A percentile compares a stretch with the other conserved stretches of the same genome.
phyloP scores from a whole-genome alignment of 2,888 invertebrate species.

The Tetrapedia diversipes region DNA sequence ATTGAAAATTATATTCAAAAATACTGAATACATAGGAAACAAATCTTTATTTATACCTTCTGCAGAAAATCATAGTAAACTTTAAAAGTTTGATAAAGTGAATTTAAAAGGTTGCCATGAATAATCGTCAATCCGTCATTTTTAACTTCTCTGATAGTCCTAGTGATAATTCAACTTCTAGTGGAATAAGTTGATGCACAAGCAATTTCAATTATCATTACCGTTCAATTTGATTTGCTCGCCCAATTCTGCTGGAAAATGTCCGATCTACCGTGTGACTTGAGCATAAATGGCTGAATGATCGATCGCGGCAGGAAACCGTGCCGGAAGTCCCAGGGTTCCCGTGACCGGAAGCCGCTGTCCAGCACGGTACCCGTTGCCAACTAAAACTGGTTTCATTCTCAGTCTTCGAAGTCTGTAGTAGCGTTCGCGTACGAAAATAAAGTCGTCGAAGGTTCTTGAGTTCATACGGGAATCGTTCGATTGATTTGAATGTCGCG shows the following conservation, averaged over 20 bases:
- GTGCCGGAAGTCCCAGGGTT: neutral
- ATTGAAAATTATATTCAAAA: too few relatives aligned
- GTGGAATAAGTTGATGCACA: too few relatives aligned
- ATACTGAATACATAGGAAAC: too few relatives aligned
- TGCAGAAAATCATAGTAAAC: too few relatives aligned
- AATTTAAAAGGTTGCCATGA: too few relatives aligned
- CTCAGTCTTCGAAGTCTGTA: constrained; percentile 68
- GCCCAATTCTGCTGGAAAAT: neutral
- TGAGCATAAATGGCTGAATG: constrained; percentile 33
- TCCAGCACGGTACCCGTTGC: neutral
- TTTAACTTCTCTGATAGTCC: too few relatives aligned
- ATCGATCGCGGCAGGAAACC: constrained; percentile 16
- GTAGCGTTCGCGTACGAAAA: constrained; percentile 58
- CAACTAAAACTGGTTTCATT: constrained; percentile 50
- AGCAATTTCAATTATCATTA: too few relatives aligned
- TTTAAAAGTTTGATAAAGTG: too few relatives aligned
- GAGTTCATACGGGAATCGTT: constrained; percentile 65
- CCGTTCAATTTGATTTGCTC: too few relatives aligned
- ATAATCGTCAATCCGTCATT: too few relatives aligned
- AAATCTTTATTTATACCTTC: too few relatives aligned
- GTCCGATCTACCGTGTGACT: constrained; percentile 8
- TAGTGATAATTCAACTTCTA: too few relatives aligned
- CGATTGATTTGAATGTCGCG: constrained; percentile 43
- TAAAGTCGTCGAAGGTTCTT: constrained; percentile 60
- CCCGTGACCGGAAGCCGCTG: neutral